Evolutionary conservation across 2,888 invertebrate genomes (phyloP).

Genomic region (Tenthredo amoena): DNA sequence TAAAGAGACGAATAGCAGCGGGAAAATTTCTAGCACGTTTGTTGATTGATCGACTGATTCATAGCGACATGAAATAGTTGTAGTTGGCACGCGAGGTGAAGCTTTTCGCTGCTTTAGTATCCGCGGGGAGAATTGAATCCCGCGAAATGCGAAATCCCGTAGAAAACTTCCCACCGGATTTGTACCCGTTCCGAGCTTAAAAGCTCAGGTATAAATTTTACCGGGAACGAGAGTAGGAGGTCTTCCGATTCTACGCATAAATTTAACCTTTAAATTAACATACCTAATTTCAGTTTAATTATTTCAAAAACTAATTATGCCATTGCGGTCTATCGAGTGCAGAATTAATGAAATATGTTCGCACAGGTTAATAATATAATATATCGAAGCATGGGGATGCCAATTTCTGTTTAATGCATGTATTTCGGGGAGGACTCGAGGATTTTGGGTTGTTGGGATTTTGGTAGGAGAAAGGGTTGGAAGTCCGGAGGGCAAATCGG

Average conservation of each 20-base stretch:
- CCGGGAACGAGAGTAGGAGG: not conserved
- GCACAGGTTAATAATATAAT: slow-evolving; percentile 25
- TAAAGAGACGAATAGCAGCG: slow-evolving; percentile 15
- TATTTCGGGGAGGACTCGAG: slow-evolving; percentile 46
- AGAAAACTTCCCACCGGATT: slow-evolving; percentile 16
- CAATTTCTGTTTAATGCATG: slow-evolving; percentile 53
- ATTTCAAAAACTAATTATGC: not conserved
- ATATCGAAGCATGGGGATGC: slow-evolving; percentile 45
- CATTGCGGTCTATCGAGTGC: not conserved
- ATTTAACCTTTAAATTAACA: not conserved
- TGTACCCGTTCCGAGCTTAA: not conserved
- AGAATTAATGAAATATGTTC: not conserved
- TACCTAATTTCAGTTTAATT: not conserved
- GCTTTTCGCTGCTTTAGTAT: not conserved
- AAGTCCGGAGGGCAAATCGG: slow-evolving; percentile 53
- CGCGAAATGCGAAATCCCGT: slow-evolving; percentile 28
- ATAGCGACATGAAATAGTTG: slow-evolving; percentile 34
- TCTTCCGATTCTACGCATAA: not conserved
- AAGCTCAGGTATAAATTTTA: not conserved
- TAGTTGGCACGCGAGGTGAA: slow-evolving; percentile 44
- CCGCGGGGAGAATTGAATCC: slow-evolving; percentile 29
- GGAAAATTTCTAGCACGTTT: not conserved
- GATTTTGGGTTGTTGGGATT: slow-evolving; percentile 40
- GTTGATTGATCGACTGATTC: slow-evolving; percentile 47
- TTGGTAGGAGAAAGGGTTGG: slow-evolving; percentile 27